These are phyloP conservation scores for Sebastes steindachneri DNA, from an alignment of 2,797 vertebrate species.

Conservation along the genomic window DNA sequence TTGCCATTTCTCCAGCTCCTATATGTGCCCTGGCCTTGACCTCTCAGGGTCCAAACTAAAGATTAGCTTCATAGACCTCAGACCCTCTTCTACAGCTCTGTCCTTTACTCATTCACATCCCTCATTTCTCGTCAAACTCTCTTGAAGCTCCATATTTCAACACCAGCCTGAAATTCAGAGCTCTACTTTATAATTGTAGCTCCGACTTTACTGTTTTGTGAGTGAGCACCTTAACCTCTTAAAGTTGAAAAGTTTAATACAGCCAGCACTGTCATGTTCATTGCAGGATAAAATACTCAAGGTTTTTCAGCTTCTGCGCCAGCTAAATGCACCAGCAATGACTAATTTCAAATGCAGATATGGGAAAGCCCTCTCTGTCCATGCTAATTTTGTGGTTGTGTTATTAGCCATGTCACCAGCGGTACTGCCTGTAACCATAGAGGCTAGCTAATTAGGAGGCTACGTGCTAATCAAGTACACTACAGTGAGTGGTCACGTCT, in stretches of 20 bases:
- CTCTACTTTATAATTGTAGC: not conserved
- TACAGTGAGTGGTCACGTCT: constrained; percentile 92
- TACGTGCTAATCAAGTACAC: constrained; percentile 95
- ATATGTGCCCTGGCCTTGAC: constrained; percentile 6
- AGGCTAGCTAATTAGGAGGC: constrained; percentile 93
- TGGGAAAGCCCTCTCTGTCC: constrained; percentile 76
- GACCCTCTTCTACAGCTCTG: not conserved
- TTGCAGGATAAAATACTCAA: not conserved
- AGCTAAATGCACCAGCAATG: constrained; percentile 20
- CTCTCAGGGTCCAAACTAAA: not conserved
- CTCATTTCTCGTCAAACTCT: not conserved
- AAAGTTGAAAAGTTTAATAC: not conserved
- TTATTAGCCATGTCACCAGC: constrained; percentile 91
- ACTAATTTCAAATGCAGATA: constrained; percentile 59
- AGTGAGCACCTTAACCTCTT: not conserved
- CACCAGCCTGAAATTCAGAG: not conserved
- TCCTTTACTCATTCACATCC: not conserved
- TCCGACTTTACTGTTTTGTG: not conserved
- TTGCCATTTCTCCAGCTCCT: constrained; percentile 9
- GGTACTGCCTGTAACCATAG: constrained; percentile 93
- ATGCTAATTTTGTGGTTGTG: constrained; percentile 87
- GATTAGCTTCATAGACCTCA: not conserved
- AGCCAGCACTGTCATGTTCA: not conserved
- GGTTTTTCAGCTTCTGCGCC: not conserved
- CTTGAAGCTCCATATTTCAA: not conserved